Evolutionary conservation across 2,888 invertebrate genomes (phyloP).

Genomic region (Listrodromus nycthemerus): DNA sequence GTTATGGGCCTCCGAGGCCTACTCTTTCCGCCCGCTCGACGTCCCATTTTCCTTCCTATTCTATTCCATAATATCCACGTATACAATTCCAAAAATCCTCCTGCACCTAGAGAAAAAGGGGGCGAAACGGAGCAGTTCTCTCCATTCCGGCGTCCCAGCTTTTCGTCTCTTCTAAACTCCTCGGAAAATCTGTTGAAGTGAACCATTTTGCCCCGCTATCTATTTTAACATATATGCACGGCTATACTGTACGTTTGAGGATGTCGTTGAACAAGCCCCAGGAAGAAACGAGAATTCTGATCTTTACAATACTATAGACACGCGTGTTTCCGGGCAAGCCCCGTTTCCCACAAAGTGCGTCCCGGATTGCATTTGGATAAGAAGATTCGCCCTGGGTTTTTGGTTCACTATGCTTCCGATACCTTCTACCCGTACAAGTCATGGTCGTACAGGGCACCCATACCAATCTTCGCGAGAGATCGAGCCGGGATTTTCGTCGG

Average conservation of each 20-base stretch:
- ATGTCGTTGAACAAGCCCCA: constrained; percentile 16
- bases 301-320: constrained; percentile 58
- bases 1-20: constrained; percentile 87
- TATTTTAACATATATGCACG: neutral
- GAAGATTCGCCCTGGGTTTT: constrained; percentile 75
- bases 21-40: constrained; percentile 82
- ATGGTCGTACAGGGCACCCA: constrained; percentile 23
- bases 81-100: neutral
- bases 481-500: constrained; percentile 78
- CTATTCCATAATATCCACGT: constrained; percentile 82
- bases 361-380: constrained; percentile 82
- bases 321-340: constrained; percentile 27
- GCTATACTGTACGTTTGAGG: constrained; percentile 21
- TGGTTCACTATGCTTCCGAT: constrained; percentile 13
- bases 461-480: constrained; percentile 77
- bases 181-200: neutral
- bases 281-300: constrained; percentile 33
- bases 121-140: neutral
- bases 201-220: neutral
- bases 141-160: neutral
- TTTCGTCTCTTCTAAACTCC: neutral
- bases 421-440: constrained; percentile 1
- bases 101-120: neutral
- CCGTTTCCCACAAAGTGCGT: constrained; percentile 81
- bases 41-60: constrained; percentile 82